phyloP scores from a whole-genome alignment of 1,140 invertebrate species.

The Bemisia tabaci region DNA sequence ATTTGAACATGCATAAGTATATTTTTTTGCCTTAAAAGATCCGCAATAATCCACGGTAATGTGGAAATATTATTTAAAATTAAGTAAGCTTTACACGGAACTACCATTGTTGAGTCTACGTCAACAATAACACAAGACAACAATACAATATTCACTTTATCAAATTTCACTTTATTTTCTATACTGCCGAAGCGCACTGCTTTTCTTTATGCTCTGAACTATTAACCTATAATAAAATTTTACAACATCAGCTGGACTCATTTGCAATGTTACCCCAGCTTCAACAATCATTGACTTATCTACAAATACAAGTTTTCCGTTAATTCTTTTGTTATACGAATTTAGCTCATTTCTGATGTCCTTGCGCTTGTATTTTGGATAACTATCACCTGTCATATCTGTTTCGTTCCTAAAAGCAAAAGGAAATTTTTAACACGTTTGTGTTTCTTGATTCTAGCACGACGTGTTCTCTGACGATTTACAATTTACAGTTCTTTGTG shows the following conservation, averaged over 20 bases:
- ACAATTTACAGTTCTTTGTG: too few relatives aligned
- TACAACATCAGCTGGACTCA: too few relatives aligned
- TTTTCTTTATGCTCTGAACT: too few relatives aligned
- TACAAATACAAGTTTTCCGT: slow-evolving; percentile 17
- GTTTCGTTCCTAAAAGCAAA: slow-evolving; percentile 24
- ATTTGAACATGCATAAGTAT: slow-evolving; percentile 33
- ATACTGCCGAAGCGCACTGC: too few relatives aligned
- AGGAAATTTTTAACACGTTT: slow-evolving; percentile 32
- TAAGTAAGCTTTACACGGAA: slow-evolving; percentile 28
- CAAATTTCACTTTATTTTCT: too few relatives aligned
- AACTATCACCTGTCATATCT: slow-evolving; percentile 28
- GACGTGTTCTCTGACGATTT: too few relatives aligned
- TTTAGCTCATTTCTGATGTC: background rate
- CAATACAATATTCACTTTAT: too few relatives aligned
- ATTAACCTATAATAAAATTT: too few relatives aligned
- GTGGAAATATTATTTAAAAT: slow-evolving; percentile 25
- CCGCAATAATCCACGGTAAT: slow-evolving; percentile 29
- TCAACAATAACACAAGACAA: too few relatives aligned
- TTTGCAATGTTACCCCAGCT: too few relatives aligned
- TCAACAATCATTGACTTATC: slow-evolving; percentile 29
- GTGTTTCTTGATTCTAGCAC: too few relatives aligned
- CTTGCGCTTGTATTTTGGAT: slow-evolving; percentile 29
- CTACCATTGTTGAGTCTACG: too few relatives aligned
- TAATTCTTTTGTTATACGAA: slow-evolving; percentile 5
- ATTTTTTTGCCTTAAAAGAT: slow-evolving; percentile 29